These are phyloP conservation scores for Prunella fulvescens DNA, from an alignment of 2,113 vertebrate species.

Conservation along the genomic window DNA sequence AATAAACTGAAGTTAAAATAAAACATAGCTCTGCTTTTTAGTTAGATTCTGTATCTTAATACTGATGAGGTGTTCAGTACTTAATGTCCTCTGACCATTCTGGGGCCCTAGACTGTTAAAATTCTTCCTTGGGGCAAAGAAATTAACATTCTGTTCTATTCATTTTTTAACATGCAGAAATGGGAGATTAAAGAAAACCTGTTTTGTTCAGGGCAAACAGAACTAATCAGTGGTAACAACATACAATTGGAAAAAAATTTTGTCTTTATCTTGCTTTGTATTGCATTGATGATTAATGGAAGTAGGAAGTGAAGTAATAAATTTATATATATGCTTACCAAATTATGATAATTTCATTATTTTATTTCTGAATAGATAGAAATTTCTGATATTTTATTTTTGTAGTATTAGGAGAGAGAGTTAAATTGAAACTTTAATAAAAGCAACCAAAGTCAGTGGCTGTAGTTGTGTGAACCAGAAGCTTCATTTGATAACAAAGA, in stretches of 20 bases:
- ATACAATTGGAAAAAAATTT: accelerated
- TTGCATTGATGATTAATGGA: not conserved
- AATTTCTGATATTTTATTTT: not conserved
- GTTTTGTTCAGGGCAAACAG: not conserved
- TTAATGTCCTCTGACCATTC: not conserved
- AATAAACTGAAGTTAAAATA: not conserved
- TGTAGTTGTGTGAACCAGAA: not conserved
- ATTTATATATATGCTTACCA: not conserved
- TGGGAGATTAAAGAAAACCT: not conserved
- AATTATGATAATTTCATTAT: not conserved
- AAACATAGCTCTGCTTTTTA: not conserved
- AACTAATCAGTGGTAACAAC: not conserved
- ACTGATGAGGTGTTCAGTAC: not conserved
- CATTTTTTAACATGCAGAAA: not conserved
- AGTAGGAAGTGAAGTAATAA: not conserved
- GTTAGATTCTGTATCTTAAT: not conserved
- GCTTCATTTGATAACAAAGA: not conserved
- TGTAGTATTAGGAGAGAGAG: not conserved
- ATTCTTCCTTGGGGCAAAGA: not conserved
- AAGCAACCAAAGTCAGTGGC: not conserved
- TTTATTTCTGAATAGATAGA: not conserved
- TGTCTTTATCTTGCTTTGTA: not conserved
- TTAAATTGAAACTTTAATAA: not conserved
- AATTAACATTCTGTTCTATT: not conserved
- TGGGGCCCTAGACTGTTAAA: not conserved